These are phyloP conservation scores for Pseudorectes ferrugineus DNA, from an alignment of 2,113 vertebrate species.

Conservation along the genomic window DNA sequence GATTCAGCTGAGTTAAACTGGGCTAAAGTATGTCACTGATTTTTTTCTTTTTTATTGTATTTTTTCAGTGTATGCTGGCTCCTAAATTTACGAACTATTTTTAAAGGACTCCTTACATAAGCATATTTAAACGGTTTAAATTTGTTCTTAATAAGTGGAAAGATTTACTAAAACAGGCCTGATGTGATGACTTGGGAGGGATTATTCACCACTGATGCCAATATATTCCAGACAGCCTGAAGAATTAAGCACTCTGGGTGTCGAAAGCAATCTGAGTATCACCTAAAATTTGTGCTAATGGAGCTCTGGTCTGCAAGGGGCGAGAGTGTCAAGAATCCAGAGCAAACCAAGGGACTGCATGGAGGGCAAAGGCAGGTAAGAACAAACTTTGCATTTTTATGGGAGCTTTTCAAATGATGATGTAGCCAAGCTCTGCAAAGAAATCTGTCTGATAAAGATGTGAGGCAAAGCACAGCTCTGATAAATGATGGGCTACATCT, in stretches of 20 bases:
- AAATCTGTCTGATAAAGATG: neutral
- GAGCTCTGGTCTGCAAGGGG: neutral
- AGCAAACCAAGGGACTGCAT: neutral
- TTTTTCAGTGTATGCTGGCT: constrained; percentile 8
- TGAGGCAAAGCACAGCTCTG: neutral
- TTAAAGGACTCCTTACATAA: constrained; percentile 27
- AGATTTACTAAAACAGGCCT: constrained; percentile 39
- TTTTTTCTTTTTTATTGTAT: neutral
- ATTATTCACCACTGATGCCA: constrained; percentile 32
- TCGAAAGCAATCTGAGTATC: neutral
- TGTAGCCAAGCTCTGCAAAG: neutral
- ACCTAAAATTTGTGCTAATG: neutral
- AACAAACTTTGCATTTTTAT: neutral
- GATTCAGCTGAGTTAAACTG: neutral
- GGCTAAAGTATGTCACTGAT: neutral
- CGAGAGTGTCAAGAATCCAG: neutral
- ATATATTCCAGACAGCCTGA: constrained; percentile 48
- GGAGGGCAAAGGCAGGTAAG: neutral
- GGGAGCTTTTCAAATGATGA: neutral
- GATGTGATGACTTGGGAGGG: constrained; percentile 47
- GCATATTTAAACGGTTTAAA: neutral
- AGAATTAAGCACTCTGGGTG: constrained; percentile 29
- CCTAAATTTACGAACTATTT: neutral
- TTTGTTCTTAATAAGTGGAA: constrained; percentile 52
- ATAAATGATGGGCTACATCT: neutral